Evolutionary conservation across 1,140 invertebrate genomes (phyloP).

Genomic region (Trichoplusia ni): DNA sequence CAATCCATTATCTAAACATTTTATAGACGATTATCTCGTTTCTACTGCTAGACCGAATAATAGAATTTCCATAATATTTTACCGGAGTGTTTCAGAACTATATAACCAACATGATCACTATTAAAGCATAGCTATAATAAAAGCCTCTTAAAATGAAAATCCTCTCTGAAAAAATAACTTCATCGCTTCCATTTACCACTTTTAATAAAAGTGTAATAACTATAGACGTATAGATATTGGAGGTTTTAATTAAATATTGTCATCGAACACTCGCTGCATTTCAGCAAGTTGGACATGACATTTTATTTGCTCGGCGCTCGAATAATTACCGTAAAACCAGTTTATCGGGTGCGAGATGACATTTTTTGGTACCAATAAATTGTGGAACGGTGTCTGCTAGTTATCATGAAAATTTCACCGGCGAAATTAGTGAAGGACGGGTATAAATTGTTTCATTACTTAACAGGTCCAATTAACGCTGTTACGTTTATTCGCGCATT

Average conservation of each 20-base stretch:
- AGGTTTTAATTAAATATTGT: neutral
- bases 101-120: no score
- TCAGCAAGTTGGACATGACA: neutral
- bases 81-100: no score
- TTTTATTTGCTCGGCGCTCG: neutral
- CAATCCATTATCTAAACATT: no score
- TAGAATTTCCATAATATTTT: no score
- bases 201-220: no score
- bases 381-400: conserved; percentile 5
- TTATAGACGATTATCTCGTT: no score
- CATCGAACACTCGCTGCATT: neutral
- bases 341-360: neutral
- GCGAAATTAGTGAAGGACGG: conserved; percentile 2
- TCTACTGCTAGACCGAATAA: no score
- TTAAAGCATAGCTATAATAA: no score
- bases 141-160: no score
- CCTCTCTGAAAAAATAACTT: no score
- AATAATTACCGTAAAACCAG: conserved; percentile 6
- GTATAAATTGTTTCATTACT: neutral
- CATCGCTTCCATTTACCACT: no score
- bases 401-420: neutral
- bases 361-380: conserved; percentile 13
- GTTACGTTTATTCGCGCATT: neutral
- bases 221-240: neutral
- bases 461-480: neutral